These are phyloP conservation scores for Hystrix cristata DNA, from an alignment of 2,113 vertebrate species.

Conservation along the genomic window DNA sequence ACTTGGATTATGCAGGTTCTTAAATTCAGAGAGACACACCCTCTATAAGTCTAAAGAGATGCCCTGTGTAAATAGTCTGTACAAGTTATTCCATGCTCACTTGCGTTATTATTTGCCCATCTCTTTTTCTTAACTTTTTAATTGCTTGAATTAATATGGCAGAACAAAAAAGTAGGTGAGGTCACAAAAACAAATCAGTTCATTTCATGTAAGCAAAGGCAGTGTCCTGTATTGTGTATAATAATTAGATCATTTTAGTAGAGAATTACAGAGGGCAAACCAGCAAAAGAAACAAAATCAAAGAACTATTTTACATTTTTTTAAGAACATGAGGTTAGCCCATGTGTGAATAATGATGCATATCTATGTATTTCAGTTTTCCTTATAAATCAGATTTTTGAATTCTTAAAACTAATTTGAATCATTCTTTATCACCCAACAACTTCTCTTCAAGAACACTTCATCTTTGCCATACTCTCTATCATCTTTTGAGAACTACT, in stretches of 20 bases:
- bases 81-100: neutral
- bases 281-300: neutral
- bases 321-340: neutral
- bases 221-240: neutral
- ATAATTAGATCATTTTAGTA: neutral
- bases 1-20: neutral
- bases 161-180: constrained; percentile 39
- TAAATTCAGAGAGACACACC: neutral
- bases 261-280: neutral
- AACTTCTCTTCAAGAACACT: neutral
- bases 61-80: neutral
- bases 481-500: neutral
- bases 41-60: neutral
- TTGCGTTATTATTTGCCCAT: neutral
- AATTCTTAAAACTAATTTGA: neutral
- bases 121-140: constrained; percentile 18
- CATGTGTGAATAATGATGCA: neutral
- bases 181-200: constrained; percentile 16
- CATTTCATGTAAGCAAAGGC: neutral
- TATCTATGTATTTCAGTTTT: neutral
- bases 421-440: neutral
- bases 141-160: constrained; percentile 9
- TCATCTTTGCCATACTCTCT: neutral
- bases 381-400: neutral
- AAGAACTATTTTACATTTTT: neutral